Evolutionary conservation across 1,140 invertebrate species (phyloP), one percentile per base, ranked within the genome.

Genomic region (Caenorhabditis remanei): DNA sequence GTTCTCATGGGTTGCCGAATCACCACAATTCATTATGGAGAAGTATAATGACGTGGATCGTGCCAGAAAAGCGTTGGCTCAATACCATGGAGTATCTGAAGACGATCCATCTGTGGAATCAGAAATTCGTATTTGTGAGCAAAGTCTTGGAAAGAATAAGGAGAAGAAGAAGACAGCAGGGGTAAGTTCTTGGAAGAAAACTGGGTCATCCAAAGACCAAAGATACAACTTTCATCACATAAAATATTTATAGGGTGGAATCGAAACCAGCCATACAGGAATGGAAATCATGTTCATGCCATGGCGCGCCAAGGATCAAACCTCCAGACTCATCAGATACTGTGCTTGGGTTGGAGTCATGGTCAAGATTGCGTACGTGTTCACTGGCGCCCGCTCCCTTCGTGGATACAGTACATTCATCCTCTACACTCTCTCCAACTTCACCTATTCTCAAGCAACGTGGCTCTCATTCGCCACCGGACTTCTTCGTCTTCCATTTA

Each of bases 311-410:
- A 89, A 89, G 19, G 89, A 89, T 82, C 65, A 63, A 13, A 88
- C 79, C 32, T 87, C 88, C 14, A 40, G 82, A 55, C 89, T 89
- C 24, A 85, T 89, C n/a, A 87, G 88, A n/a, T 89, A 89, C 32
- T 89, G 89, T 13, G 89, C 89, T 14, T 89, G 89, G 89, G 58
- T 89, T 19, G 89, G 89, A 71, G 88, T 89, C 43, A 89, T 89
- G 89, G 89, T 89, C 83, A 89, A 89, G 56, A 89, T 89, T 83
- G 89, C 89, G 5, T 89, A 89, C 82, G 89, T 89, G 2, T 89
- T 89, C 89, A 89, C 89, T 16, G 89, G 89, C 50, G 89, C 89
- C 32, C 71, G 89, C 14, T 89, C 89, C 41, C 65, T 89, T 9
- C 88, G 89, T 7, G 84, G 89, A 41, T 89, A 87, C 84, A 87